Conservation (phyloP, 2,797 vertebrate species). For the Trematomus bernacchii region DNA sequence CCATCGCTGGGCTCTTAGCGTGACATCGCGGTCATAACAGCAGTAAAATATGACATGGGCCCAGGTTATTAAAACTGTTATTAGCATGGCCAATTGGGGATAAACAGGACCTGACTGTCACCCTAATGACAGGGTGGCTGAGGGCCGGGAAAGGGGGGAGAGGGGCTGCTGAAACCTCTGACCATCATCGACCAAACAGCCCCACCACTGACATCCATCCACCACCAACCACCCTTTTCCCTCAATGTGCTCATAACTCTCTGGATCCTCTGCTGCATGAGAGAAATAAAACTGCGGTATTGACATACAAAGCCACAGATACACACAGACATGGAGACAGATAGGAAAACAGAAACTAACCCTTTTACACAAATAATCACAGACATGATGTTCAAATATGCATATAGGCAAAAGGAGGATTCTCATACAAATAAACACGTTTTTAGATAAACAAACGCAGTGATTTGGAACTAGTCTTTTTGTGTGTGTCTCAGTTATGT, state of each 20-base stretch:
- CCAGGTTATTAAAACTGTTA: slow-evolving; percentile 85
- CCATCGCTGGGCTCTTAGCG: slow-evolving; percentile 69
- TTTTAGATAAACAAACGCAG: slow-evolving; percentile 26
- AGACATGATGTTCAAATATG: slow-evolving; percentile 14
- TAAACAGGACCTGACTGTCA: slow-evolving; percentile 85
- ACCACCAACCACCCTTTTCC: slow-evolving; percentile 46
- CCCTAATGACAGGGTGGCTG: slow-evolving; percentile 84
- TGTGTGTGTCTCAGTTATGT: not conserved
- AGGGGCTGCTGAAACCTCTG: slow-evolving; percentile 68
- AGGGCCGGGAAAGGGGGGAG: slow-evolving; percentile 46
- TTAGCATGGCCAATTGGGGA: slow-evolving; percentile 82
- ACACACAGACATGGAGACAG: slow-evolving; percentile 45
- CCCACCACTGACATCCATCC: slow-evolving; percentile 59
- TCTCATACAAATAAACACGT: slow-evolving; percentile 30
- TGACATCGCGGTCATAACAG: slow-evolving; percentile 77
- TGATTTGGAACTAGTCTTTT: not conserved
- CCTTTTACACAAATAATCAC: slow-evolving; percentile 28
- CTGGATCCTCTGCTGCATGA: slow-evolving; percentile 43
- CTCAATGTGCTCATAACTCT: slow-evolving; percentile 40
- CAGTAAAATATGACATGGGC: slow-evolving; percentile 82
- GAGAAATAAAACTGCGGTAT: slow-evolving; percentile 58
- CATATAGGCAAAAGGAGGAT: not conserved
- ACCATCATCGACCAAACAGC: slow-evolving; percentile 71
- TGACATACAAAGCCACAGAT: slow-evolving; percentile 41
- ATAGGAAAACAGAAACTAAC: slow-evolving; percentile 31